Evolutionary conservation across 2,797 vertebrate species (phyloP), one percentile per base, ranked within the genome.

Genomic region (Clarias pachynema): DNA sequence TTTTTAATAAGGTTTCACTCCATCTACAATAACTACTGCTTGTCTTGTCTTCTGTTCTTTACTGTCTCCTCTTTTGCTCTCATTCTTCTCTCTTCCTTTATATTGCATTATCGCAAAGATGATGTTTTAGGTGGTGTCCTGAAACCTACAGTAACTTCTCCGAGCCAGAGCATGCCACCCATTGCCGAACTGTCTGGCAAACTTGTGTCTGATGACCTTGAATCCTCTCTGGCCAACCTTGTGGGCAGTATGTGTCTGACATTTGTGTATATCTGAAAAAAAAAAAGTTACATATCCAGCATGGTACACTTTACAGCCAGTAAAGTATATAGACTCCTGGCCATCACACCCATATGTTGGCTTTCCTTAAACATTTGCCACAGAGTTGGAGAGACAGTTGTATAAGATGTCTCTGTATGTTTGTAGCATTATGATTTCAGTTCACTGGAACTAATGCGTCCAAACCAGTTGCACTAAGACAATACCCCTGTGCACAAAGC

Each of bases 201-300:
- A 90, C 94, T 99, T 89, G 97, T 99, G 83, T 98, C 97, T 34
- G 96, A 96, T 84, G 98, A 99, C 92, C 93, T 99, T 94, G 98
- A 99, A 92, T 99, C 97, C 1, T 99, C 98, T 12, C 94, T 99
- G 91, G 98, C 98, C 89, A 99, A 99, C 88, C 97, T 99, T 70
- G 98, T 99, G 83, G 98, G 98, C 92, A 99, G 98, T 99, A 96
- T 95, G 97, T 96, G 91, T 88, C 87, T 26, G 56, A 4, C 2
- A 24, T 78, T 78, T 83, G 24, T 29, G 24, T 62, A 29, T 44
- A 34, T 44, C 12, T 26, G 26, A 4, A 6, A 10, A 15, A 22
- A 31, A 31, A 31, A 31, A 31, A 31, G 1, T 44, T 44, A 29
- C 79, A 8, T 8, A 20, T 3, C 40, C 34, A 63, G 59, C 24